These are phyloP conservation scores for Crioceris asparagi DNA, from an alignment of 2,888 invertebrate species.

Conservation along the genomic window DNA sequence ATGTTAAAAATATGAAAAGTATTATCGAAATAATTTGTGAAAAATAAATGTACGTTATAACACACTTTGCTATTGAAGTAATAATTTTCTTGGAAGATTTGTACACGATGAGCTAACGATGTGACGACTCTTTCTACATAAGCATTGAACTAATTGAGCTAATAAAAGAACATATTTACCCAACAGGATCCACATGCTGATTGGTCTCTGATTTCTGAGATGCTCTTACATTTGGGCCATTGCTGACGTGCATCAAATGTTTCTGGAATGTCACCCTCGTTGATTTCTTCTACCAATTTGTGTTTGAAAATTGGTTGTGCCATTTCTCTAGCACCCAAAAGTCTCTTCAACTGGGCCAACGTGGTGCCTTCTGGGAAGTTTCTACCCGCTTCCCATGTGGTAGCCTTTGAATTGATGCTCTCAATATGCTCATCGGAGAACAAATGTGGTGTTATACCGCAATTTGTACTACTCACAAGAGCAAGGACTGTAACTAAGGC, in stretches of 20 bases:
- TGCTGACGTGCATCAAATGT: slow-evolving; percentile 64
- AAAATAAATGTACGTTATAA: no score
- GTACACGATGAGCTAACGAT: no score
- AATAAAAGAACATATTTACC: no score
- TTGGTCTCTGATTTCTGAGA: slow-evolving; percentile 67
- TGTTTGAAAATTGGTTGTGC: neutral
- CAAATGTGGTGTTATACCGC: no score
- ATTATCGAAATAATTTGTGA: no score
- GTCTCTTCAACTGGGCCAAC: slow-evolving; percentile 8
- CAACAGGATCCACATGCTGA: slow-evolving; percentile 86
- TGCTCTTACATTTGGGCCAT: slow-evolving; percentile 75
- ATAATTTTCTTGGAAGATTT: no score
- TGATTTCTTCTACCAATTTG: neutral
- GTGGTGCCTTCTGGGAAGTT: slow-evolving; percentile 57
- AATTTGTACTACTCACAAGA: no score
- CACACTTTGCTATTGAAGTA: no score
- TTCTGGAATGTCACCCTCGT: slow-evolving; percentile 44
- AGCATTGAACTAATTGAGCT: no score
- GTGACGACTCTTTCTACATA: no score
- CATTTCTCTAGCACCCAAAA: slow-evolving; percentile 5
- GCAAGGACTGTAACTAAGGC: no score
- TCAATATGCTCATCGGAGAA: slow-evolving; percentile 18
- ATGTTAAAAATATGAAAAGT: no score
- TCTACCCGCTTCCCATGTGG: slow-evolving; percentile 67
- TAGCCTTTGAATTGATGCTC: slow-evolving; percentile 51